A percentile compares a stretch with the other conserved stretches of the same genome.
These are phyloP conservation scores for Sphenodon punctatus DNA, from an alignment of 2,797 vertebrate species.

Conservation along the genomic window DNA sequence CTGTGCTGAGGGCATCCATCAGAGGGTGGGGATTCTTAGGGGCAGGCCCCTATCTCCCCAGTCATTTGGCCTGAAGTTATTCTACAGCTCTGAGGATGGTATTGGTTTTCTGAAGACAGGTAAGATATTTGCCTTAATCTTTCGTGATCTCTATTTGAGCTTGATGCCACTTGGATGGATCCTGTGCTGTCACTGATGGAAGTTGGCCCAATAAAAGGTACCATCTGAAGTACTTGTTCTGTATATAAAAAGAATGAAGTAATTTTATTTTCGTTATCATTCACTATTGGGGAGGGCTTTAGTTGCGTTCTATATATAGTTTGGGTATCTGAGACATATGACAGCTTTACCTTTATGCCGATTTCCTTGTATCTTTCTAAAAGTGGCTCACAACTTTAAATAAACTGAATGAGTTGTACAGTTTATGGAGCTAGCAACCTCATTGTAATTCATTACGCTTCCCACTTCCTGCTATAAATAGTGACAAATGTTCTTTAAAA, in stretches of 20 bases:
- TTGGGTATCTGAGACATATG: not conserved
- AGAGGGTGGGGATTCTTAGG: too few species aligned
- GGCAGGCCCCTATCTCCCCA: too few species aligned
- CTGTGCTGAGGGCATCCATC: too few species aligned
- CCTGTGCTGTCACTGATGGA: too few species aligned
- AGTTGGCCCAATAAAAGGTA: too few species aligned
- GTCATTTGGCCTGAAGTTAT: too few species aligned
- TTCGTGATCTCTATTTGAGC: too few species aligned
- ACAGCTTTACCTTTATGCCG: constrained; percentile 19
- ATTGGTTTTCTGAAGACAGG: too few species aligned
- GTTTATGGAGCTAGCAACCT: not conserved
- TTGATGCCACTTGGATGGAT: too few species aligned
- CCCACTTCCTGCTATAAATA: constrained; percentile 3
- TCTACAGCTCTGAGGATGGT: too few species aligned
- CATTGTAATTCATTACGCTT: not conserved
- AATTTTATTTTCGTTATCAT: accelerated
- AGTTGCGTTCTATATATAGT: not conserved
- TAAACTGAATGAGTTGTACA: not conserved
- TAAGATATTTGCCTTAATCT: too few species aligned
- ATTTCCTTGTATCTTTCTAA: constrained; percentile 35
- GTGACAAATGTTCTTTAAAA: constrained; percentile 8
- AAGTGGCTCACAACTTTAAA: constrained; percentile 28
- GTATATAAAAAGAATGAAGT: not conserved
- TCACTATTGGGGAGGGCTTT: not conserved
- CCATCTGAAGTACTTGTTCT: too few species aligned